These are phyloP conservation scores for Catocala nupta DNA, from an alignment of 2,888 invertebrate genomes.

Conservation along the genomic window DNA sequence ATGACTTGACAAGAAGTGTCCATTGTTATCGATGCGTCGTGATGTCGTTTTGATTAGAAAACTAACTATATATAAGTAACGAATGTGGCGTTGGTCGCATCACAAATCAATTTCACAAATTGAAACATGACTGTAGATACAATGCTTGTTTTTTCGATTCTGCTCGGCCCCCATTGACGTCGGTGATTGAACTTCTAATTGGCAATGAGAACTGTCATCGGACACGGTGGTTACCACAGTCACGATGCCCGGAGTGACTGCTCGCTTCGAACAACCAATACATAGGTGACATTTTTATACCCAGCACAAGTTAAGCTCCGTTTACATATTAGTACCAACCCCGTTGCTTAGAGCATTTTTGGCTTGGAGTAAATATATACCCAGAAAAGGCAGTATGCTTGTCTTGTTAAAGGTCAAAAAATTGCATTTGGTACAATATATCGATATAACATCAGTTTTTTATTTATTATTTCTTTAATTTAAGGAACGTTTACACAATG, in stretches of 20 bases:
- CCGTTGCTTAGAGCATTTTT: background rate
- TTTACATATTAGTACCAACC: background rate
- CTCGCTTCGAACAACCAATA: constrained; percentile 20
- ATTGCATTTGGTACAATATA: too few relatives aligned
- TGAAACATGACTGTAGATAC: constrained; percentile 72
- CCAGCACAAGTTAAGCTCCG: background rate
- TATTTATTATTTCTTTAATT: too few relatives aligned
- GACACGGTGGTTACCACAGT: constrained; percentile 62
- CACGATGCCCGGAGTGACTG: constrained; percentile 54
- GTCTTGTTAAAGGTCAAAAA: too few relatives aligned
- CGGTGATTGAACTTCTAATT: constrained; percentile 84
- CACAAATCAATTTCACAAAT: constrained; percentile 80
- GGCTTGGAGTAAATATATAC: background rate
- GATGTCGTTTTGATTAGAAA: constrained; percentile 63
- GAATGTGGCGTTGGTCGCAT: constrained; percentile 59
- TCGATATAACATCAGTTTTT: too few relatives aligned
- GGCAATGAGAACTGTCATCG: constrained; percentile 70
- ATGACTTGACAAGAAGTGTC: constrained; percentile 53
- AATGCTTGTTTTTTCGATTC: constrained; percentile 63
- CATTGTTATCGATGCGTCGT: constrained; percentile 59
- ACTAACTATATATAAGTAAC: constrained; percentile 52
- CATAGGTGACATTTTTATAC: constrained; percentile 38
- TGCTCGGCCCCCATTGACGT: constrained; percentile 59
- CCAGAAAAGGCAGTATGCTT: too few relatives aligned
- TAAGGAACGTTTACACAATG: too few relatives aligned